phyloP scores from a whole-genome alignment of 2,888 invertebrate species.

The Tetheella fluctuosa region DNA sequence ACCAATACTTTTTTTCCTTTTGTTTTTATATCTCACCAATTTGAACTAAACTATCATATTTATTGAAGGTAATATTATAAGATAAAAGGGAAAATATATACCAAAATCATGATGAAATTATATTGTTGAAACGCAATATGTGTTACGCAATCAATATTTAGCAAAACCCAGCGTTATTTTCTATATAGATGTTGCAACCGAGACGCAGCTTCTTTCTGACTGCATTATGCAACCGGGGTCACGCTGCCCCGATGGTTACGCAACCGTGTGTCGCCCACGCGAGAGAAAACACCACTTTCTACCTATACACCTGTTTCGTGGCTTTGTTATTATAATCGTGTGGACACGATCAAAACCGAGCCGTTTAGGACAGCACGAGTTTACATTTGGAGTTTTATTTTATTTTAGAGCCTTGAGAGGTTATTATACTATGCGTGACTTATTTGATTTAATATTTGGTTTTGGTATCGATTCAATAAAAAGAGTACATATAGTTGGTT shows the following conservation, averaged over 20 bases:
- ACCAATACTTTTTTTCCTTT: slow-evolving; percentile 13
- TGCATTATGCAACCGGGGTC: slow-evolving; percentile 78
- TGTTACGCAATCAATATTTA: slow-evolving; percentile 73
- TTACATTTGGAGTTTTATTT: slow-evolving; percentile 8
- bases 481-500: slow-evolving; percentile 47
- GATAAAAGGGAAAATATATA: slow-evolving; percentile 47
- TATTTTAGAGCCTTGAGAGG: neutral
- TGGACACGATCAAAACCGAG: slow-evolving; percentile 44
- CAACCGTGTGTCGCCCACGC: slow-evolving; percentile 55
- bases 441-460: slow-evolving; percentile 12
- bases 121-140: slow-evolving; percentile 62
- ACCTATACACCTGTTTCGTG: slow-evolving; percentile 59
- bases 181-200: slow-evolving; percentile 68
- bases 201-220: slow-evolving; percentile 57
- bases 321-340: slow-evolving; percentile 43
- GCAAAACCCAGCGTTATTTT: slow-evolving; percentile 72
- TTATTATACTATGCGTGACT: neutral
- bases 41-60: slow-evolving; percentile 15
- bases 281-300: slow-evolving; percentile 75
- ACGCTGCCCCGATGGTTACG: slow-evolving; percentile 62
- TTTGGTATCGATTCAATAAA: slow-evolving; percentile 15
- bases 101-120: slow-evolving; percentile 66
- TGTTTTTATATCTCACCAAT: neutral
- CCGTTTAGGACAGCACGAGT: slow-evolving; percentile 25
- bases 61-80: slow-evolving; percentile 21